Evolutionary conservation across 2,797 vertebrate species (phyloP), one percentile per base, ranked within the genome.

Genomic region (Knipowitschia caucasica): DNA sequence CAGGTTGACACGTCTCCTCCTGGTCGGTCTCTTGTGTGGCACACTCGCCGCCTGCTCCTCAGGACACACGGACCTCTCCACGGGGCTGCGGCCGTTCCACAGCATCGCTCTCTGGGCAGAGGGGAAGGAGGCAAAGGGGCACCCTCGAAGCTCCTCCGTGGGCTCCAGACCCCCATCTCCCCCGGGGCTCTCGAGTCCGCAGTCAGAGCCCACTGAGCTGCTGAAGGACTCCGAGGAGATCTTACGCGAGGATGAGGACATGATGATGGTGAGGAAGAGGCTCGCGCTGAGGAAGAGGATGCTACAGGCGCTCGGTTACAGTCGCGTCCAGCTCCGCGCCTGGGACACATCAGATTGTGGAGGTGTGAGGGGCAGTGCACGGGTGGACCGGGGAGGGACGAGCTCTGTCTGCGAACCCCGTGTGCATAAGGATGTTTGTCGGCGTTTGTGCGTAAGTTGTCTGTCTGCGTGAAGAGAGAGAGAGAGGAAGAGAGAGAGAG

Each of bases 221-320:
- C 94, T 97, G 87, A 96, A 97, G 40, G 95, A 98, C 89, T 96
- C 95, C 9, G 95, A 97, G 38, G 95, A 98, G 77, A 98, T 95
- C 91, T 98, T 98, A 79, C 95, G 92, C 56, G 93, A 91, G 88
- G 95, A 96, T 89, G 84, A 86, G 71, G 87, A 88, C 83, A 86
- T 87, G 69, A 55, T 79, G 64, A 72, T 73, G 64, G 47, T 62
- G 70, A 59, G 54, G 78, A 59, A 15, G 69, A 57, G 62, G 80
- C 29, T 24, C 17, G 23, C 29, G 58, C 10, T 50, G 57, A 55
- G 38, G 73, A 70, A 60, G 71, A 55, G 52, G 77, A 70, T 82
- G 82, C 76, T 83, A 77, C 76, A 80, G 72, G 67, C 76, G 77
- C 74, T 70, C 80, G 77, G 64, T 77, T 79, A n/a, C n/a, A n/a